Evolutionary conservation across 1,140 invertebrate species (phyloP).

Genomic region (Drosophila pectinifera): DNA sequence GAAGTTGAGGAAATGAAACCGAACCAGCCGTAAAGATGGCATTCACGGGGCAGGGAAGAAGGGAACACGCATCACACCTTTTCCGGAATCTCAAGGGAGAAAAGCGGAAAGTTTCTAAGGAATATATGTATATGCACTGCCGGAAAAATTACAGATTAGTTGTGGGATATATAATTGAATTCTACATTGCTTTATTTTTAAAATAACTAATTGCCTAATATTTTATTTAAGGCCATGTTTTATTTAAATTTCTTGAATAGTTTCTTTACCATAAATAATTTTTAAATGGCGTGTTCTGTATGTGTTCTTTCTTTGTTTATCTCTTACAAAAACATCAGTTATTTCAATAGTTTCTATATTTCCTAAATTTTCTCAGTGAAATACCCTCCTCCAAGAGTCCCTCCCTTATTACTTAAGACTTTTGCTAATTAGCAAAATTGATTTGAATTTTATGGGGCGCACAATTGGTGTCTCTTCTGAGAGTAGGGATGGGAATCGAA

Average conservation of each 20-base stretch:
- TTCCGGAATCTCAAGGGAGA: constrained; percentile 8
- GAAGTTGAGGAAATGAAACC: constrained; percentile 60
- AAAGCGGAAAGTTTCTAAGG: neutral
- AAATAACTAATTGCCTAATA: neutral
- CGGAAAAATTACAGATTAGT: neutral
- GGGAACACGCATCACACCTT: constrained; percentile 11
- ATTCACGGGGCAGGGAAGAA: constrained; percentile 8
- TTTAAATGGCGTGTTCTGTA: too few species aligned
- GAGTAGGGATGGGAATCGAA: neutral
- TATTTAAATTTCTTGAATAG: neutral
- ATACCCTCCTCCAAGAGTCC: constrained; percentile 4
- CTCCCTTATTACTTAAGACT: constrained; percentile 50
- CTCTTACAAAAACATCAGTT: too few species aligned
- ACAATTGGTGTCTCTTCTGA: constrained; percentile 50
- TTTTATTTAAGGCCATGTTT: too few species aligned
- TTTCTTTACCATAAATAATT: too few species aligned
- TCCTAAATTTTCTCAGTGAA: neutral
- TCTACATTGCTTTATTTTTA: neutral
- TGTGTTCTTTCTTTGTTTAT: too few species aligned
- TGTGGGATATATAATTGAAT: neutral
- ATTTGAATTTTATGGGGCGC: constrained; percentile 82
- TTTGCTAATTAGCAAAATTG: constrained; percentile 83
- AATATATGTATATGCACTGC: neutral
- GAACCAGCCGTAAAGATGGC: constrained; percentile 50
- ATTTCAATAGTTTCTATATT: too few species aligned